Conservation (phyloP, 2,113 vertebrate genomes). For the Pseudolaguvia tuberculata region DNA sequence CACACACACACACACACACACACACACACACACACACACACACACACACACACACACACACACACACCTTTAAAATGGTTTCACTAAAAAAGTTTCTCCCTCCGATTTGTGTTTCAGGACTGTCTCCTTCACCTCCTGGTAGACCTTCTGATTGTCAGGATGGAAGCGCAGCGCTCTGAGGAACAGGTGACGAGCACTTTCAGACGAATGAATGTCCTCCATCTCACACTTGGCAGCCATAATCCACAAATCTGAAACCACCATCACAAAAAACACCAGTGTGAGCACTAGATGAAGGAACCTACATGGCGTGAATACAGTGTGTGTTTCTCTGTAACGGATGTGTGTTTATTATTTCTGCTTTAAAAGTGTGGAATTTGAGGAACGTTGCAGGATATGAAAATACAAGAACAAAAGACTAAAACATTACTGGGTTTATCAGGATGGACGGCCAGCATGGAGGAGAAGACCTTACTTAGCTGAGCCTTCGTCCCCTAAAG, state of each 20-base stretch:
- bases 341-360: too few relatives aligned
- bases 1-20: not conserved
- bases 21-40: not conserved
- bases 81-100: too few relatives aligned
- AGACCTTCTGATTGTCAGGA: slow-evolving; percentile 83
- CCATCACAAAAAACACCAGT: not conserved
- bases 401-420: not conserved
- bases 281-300: not conserved
- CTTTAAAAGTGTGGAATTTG: too few relatives aligned
- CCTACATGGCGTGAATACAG: not conserved
- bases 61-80: not conserved
- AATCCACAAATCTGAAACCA: slow-evolving; percentile 83
- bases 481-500: slow-evolving; percentile 75
- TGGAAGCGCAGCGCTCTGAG: slow-evolving; percentile 94
- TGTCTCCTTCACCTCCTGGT: slow-evolving; percentile 80
- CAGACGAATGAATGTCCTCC: slow-evolving; percentile 86
- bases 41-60: not conserved
- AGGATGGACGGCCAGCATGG: slow-evolving; percentile 89
- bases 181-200: slow-evolving; percentile 89
- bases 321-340: too few relatives aligned
- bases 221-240: slow-evolving; percentile 97
- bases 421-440: slow-evolving; percentile 85
- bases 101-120: not conserved
- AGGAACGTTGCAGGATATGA: too few relatives aligned
- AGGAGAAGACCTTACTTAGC: slow-evolving; percentile 86